A percentile compares a stretch with the other conserved stretches of the same genome.
phyloP scores from a whole-genome alignment of 2,797 vertebrate species.

The Chiroxiphia lanceolata region DNA sequence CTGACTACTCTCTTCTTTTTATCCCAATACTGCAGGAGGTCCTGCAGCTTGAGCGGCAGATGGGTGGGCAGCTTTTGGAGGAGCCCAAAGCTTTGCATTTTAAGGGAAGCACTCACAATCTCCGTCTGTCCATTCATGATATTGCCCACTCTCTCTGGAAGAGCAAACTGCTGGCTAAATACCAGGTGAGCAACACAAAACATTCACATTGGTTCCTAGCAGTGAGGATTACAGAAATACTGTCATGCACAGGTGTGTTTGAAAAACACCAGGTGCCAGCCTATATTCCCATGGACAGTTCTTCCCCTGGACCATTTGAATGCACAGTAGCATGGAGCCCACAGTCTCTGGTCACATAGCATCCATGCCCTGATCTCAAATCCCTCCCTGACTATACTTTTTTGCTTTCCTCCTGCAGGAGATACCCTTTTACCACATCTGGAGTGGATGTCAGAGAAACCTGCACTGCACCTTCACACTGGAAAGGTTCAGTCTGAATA shows the following conservation, averaged over 20 bases:
- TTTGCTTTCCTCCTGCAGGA: slow-evolving; percentile 77
- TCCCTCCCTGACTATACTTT: neutral
- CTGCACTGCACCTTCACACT: slow-evolving; percentile 94
- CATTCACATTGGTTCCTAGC: neutral
- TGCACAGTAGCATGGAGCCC: neutral
- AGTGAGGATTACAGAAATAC: neutral
- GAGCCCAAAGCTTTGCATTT: slow-evolving; percentile 97
- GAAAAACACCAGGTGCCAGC: neutral
- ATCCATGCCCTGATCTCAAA: fast-evolving
- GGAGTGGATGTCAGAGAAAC: slow-evolving; percentile 92
- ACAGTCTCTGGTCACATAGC: neutral
- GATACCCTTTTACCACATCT: slow-evolving; percentile 93
- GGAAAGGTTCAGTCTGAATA: slow-evolving; percentile 88
- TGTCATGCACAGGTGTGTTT: neutral
- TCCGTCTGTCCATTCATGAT: slow-evolving; percentile 96
- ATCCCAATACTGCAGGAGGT: slow-evolving; percentile 83
- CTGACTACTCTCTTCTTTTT: neutral
- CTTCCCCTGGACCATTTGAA: neutral
- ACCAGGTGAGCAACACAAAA: slow-evolving; percentile 81
- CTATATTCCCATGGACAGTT: neutral
- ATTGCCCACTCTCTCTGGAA: slow-evolving; percentile 93
- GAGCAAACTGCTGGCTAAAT: slow-evolving; percentile 95
- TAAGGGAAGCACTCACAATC: slow-evolving; percentile 96
- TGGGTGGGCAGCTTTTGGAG: slow-evolving; percentile 95
- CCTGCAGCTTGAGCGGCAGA: slow-evolving; percentile 93